phyloP scores from a whole-genome alignment of 2,888 invertebrate genomes.

The Scaptodrosophila latifasciaeformis region DNA sequence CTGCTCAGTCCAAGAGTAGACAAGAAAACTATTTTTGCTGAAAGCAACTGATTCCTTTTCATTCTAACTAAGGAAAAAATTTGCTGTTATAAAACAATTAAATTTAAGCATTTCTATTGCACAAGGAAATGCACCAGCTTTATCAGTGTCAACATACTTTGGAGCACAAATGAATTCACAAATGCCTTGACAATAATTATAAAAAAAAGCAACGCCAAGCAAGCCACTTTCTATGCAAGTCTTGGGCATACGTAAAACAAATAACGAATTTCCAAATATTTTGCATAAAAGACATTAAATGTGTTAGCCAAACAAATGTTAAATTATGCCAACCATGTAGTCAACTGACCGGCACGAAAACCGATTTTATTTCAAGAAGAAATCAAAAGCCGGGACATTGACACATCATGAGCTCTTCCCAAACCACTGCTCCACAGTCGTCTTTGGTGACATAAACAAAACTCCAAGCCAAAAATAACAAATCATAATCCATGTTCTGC shows the following conservation, averaged over 20 bases:
- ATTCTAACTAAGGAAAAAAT: too few species aligned
- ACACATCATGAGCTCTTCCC: too few species aligned
- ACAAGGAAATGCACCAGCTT: too few species aligned
- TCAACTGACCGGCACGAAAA: slow-evolving; percentile 8
- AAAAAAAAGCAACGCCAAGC: slow-evolving; percentile 9
- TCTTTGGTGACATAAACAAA: background rate
- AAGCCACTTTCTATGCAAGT: slow-evolving; percentile 50
- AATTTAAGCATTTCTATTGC: too few species aligned
- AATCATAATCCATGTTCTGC: background rate
- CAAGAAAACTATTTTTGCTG: too few species aligned
- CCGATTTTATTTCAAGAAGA: background rate
- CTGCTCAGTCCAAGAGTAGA: too few species aligned
- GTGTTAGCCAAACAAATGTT: slow-evolving; percentile 37
- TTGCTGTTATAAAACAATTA: too few species aligned
- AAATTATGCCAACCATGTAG: slow-evolving; percentile 46
- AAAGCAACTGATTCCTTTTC: too few species aligned
- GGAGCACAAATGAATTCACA: too few species aligned
- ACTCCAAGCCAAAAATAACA: background rate
- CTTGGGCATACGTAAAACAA: slow-evolving; percentile 13
- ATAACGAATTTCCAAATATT: slow-evolving; percentile 42
- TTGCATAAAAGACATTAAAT: slow-evolving; percentile 22
- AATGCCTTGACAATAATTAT: slow-evolving; percentile 11
- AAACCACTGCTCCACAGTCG: too few species aligned
- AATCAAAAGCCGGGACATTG: background rate
- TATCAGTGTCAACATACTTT: too few species aligned